A percentile compares a stretch with the other conserved stretches of the same genome.
Conservation (phyloP, 23 tunicate species). For the Clavelina lepadiformis region DNA sequence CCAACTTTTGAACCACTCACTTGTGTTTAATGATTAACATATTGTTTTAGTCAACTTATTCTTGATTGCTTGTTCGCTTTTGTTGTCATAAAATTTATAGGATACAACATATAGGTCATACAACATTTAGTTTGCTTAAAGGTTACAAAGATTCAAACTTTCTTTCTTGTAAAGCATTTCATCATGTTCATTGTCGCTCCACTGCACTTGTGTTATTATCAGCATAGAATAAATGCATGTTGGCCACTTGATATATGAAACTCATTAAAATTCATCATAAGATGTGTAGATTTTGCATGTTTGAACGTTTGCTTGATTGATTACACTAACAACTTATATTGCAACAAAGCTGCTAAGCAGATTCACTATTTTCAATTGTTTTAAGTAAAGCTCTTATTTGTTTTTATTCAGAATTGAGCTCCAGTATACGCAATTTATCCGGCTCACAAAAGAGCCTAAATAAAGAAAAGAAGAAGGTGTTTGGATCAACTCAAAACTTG, state of each 20-base stretch:
- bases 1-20: no score
- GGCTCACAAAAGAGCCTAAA: slow-evolving; percentile 70
- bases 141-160: slow-evolving; percentile 11
- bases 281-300: neutral
- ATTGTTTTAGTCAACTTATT: no score
- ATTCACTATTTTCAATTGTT: neutral
- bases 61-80: no score
- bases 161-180: slow-evolving; percentile 10
- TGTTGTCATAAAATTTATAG: no score
- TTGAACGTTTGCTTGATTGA: no score
- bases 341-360: no score
- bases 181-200: no score
- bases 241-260: neutral
- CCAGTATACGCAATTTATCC: slow-evolving; percentile 37
- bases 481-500: slow-evolving; percentile 87
- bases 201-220: no score
- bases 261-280: neutral
- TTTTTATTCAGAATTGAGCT: slow-evolving; percentile 21
- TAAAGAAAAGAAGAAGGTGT: slow-evolving; percentile 45
- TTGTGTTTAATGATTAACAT: no score
- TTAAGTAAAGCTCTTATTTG: neutral
- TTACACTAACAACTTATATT: no score
- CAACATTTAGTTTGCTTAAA: slow-evolving; percentile 2
- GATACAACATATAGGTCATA: no score
- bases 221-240: neutral